These are phyloP conservation scores for Hippolais icterina DNA, from an alignment of 2,113 vertebrate species.

Conservation along the genomic window DNA sequence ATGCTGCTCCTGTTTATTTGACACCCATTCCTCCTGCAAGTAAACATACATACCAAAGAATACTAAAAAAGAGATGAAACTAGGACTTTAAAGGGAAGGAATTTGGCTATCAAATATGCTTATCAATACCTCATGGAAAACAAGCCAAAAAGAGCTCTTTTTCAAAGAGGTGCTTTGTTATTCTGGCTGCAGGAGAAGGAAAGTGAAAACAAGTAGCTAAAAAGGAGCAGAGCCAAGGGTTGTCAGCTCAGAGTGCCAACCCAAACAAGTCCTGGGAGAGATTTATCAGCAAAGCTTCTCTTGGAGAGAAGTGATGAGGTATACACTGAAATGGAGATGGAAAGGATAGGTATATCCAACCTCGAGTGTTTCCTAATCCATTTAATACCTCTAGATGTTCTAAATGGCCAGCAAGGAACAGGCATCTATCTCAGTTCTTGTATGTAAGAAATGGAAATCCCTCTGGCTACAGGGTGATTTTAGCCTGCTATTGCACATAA, in stretches of 20 bases:
- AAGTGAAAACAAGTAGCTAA: background rate
- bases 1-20: background rate
- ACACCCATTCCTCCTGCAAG: background rate
- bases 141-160: background rate
- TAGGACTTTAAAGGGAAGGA: background rate
- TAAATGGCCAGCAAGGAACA: background rate
- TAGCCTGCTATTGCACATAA: background rate
- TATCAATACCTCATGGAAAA: background rate
- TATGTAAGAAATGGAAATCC: background rate
- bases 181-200: background rate
- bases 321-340: background rate
- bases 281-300: background rate
- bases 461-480: background rate
- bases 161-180: background rate
- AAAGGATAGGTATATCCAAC: background rate
- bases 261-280: background rate
- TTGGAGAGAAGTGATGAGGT: background rate
- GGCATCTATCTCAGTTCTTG: background rate
- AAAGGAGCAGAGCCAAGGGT: background rate
- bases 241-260: background rate
- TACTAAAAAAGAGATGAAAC: background rate
- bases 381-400: background rate
- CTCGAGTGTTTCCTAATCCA: background rate
- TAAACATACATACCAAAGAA: background rate
- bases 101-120: background rate